Conservation (phyloP, 2,888 invertebrate genomes). For the Ephialtes manifestator region DNA sequence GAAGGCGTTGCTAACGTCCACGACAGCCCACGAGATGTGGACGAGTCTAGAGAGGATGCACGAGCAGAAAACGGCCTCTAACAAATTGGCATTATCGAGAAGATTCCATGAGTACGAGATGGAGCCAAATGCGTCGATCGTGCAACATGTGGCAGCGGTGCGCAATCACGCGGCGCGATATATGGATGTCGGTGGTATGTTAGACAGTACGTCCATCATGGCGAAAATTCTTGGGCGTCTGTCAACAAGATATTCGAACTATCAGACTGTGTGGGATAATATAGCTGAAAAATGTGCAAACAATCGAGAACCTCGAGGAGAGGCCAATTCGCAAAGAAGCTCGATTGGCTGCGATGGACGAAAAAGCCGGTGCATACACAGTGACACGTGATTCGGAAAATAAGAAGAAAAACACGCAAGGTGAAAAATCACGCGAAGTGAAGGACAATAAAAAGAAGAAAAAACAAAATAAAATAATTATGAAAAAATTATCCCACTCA, state of each 20-base stretch:
- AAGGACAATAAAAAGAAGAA: slow-evolving; percentile 19
- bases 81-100: not conserved
- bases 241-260: not conserved
- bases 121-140: too few relatives aligned
- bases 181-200: not conserved
- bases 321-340: slow-evolving; percentile 71
- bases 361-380: too few relatives aligned
- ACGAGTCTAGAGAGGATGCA: not conserved
- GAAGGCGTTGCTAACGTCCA: not conserved
- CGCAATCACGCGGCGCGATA: not conserved
- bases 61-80: not conserved
- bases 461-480: slow-evolving; percentile 3
- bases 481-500: not conserved
- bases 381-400: too few relatives aligned
- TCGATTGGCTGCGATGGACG: too few relatives aligned
- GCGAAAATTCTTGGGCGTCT: not conserved
- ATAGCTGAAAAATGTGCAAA: not conserved
- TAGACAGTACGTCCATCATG: not conserved
- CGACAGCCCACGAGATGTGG: not conserved
- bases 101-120: too few relatives aligned
- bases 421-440: not conserved
- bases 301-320: slow-evolving; percentile 63
- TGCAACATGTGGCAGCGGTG: not conserved
- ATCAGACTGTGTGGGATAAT: not conserved
- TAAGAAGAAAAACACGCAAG: not conserved